Evolutionary conservation across 1,140 invertebrate species (phyloP).

Genomic region (Drosophila saltans): DNA sequence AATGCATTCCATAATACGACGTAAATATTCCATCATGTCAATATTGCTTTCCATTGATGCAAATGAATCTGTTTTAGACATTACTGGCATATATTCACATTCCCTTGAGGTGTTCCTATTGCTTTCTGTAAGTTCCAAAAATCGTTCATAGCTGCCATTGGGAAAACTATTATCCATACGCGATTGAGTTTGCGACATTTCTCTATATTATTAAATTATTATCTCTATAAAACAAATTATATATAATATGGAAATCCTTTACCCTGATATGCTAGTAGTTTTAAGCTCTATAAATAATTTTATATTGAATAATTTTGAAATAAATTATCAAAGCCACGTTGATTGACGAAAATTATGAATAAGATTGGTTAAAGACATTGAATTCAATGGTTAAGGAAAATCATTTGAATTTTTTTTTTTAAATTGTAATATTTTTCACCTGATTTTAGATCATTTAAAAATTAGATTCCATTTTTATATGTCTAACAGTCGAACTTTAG

Average conservation of each 20-base stretch:
- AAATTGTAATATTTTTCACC: neutral
- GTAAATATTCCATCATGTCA: neutral
- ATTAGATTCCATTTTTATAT: neutral
- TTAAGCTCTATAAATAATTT: neutral
- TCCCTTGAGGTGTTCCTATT: neutral
- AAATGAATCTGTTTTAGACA: neutral
- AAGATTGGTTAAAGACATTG: no score
- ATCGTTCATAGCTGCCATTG: neutral
- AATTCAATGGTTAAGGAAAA: no score
- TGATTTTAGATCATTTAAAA: no score
- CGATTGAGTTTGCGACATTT: neutral
- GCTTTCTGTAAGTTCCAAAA: neutral
- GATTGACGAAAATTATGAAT: neutral
- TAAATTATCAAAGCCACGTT: neutral
- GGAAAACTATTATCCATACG: neutral
- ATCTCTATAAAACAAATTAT: neutral
- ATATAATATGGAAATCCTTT: neutral
- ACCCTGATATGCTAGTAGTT: neutral
- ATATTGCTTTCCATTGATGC: neutral
- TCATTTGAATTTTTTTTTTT: neutral
- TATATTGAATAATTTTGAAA: neutral
- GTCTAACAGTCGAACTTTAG: neutral
- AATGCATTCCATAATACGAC: constrained; percentile 31
- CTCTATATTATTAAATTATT: neutral
- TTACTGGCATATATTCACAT: neutral